Base-by-base conservation (phyloP, 2,797 vertebrate genomes). In the Phoxinus dragarum region DNA sequence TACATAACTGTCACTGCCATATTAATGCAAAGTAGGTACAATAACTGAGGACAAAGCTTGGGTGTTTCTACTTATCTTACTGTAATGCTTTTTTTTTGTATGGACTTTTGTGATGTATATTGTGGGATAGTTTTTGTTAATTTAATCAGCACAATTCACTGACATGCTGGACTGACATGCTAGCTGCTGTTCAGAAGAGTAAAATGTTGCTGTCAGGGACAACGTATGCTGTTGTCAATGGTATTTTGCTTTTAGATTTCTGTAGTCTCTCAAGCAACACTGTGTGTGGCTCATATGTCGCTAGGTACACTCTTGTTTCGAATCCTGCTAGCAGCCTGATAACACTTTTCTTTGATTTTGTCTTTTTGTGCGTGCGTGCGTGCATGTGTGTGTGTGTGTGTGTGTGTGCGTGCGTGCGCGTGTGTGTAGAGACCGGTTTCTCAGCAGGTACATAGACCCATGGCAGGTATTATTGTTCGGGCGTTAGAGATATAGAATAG, bases 91-190 rank as follows among this genome's bases (percentile, higher is more conserved):
- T 88, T 89, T 89, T 87, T 85, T 90, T 95, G 34, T 85, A 85
- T 97, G 95, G 96, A 96, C 96, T 95, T 88, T 97, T 97, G 96
- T 97, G 96, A 97, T 98, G 97, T 99, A 97, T 97, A 97, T 98
- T 97, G 96, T 98, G 97, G 96, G 96, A 96, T 97, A 96, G 98
- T 97, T 95, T 98, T 96, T 96, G 96, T 99, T 99, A 98, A 99
- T 99, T 99, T 99, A 99, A 98, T 99, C 97, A 97, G 98, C 98
- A 99, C 98, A 99, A 98, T 98, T 99, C 98, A 99, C 97, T 98
- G 98, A 99, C 97, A 99, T 99, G 98, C 98, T 99, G 98, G 98
- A 99, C 97, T 98, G 97, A 98, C 95, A 97, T 97, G 96, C 97
- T 98, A 96, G 98, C 98, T 99, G 98, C 98, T 99, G 97, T 98